These are phyloP conservation scores for Monoplex corrugatus DNA, from an alignment of 2,888 invertebrate genomes.

Conservation along the genomic window DNA sequence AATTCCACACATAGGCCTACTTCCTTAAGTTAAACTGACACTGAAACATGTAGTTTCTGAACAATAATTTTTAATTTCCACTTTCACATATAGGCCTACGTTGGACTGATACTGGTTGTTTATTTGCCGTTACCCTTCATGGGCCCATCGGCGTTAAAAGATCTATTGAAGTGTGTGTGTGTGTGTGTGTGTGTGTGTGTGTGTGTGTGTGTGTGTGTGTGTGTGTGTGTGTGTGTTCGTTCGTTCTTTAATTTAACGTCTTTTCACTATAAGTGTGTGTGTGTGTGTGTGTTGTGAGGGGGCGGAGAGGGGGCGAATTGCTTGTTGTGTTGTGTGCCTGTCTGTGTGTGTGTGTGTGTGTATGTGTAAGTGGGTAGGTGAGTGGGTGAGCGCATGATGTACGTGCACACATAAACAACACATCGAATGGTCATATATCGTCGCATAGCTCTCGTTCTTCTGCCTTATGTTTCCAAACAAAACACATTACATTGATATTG, in stretches of 20 bases:
- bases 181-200: constrained; percentile 13
- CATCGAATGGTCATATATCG: neutral
- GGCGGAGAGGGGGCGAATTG: neutral
- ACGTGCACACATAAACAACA: neutral
- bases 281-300: neutral
- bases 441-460: neutral
- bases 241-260: neutral
- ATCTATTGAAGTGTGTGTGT: neutral
- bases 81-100: neutral
- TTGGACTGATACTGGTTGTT: neutral
- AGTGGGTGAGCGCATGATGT: neutral
- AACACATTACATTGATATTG: neutral
- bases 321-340: too few species aligned
- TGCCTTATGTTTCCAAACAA: neutral
- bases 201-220: constrained; percentile 5
- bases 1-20: too few species aligned
- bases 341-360: neutral
- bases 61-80: neutral
- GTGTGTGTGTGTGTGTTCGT: neutral
- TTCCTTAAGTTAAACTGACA: too few species aligned
- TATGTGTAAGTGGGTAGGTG: neutral
- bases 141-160: neutral
- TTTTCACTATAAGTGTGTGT: neutral
- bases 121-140: neutral
- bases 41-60: neutral